Base-by-base conservation (phyloP, 2,113 vertebrate genomes). In the Phylloscopus whistleri region DNA sequence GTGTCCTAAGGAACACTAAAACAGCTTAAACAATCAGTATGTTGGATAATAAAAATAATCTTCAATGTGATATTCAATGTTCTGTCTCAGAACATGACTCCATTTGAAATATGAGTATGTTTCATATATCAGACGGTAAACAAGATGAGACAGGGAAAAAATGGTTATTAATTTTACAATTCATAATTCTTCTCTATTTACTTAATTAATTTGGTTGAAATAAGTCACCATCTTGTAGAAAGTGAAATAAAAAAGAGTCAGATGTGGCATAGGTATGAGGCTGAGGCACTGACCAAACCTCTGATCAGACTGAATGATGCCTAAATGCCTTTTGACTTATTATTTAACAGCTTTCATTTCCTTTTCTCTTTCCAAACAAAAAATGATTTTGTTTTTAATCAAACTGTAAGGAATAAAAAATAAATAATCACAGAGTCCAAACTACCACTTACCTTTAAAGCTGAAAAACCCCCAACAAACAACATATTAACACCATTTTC, bases 381-480 rank as follows among this genome's bases (percentile, higher is more conserved):
- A 93, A 52, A 3, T n/a, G 51, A 44, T 88, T 88, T 69, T 66
- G 6, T 4, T 64, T 75, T 56, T 41, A 30, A 41, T 70, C 33
- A 77, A 89, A 4, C 2, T 84, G 8, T 23, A 48, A 12, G 8
- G 62, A 85, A 76, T 16, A 52, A 78, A 73, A 56, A 13, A 15
- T n/a, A 31, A 51, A 10, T 12, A n/a, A n/a, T n/a, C 4, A n/a
- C 6, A 16, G 7, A 43, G 11, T 86, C 35, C 7, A 7, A 88
- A 28, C 2, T 33, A 55, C 17, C 4, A 21, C 9, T 76, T 7
- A 4, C 2, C 7, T 91, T 91, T 63, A 48, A 18, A 74, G 6
- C 14, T 67, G n/a, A 56, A 86, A 52, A 41, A 0, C 0, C 3
- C 4, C 4, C 24, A 39, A 31, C 6, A 86, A 90, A 22, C 9